A percentile compares a stretch with the other conserved stretches of the same genome.
Evolutionary conservation across 2,888 invertebrate species (phyloP).

Genomic region (Thecocarcelia acutangulata): DNA sequence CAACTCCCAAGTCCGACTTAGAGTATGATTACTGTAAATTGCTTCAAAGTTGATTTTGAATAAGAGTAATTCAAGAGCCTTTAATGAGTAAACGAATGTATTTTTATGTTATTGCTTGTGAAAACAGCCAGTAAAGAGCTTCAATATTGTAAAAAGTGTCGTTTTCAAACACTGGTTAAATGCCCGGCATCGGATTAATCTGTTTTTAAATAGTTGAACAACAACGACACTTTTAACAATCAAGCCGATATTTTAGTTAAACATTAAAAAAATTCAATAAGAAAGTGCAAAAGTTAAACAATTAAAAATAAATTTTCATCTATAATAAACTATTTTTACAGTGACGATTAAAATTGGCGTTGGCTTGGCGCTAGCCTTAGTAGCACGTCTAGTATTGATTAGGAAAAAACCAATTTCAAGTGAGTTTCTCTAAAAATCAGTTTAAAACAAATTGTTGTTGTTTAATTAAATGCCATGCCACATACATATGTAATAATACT

Average conservation of each 20-base stretch:
- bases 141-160: too few species aligned
- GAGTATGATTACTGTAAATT: not conserved
- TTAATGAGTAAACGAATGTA: too few species aligned
- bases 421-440: slow-evolving; percentile 75
- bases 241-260: too few species aligned
- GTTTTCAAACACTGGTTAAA: too few species aligned
- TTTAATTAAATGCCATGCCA: slow-evolving; percentile 40
- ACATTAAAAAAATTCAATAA: slow-evolving; percentile 65
- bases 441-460: slow-evolving; percentile 22
- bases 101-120: too few species aligned
- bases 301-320: slow-evolving; percentile 43
- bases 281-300: slow-evolving; percentile 78
- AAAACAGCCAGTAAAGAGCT: too few species aligned
- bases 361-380: slow-evolving; percentile 91
- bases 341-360: slow-evolving; percentile 93
- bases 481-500: slow-evolving; percentile 34
- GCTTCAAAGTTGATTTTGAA: too few species aligned
- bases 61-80: too few species aligned
- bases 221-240: too few species aligned
- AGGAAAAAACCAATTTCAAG: slow-evolving; percentile 84
- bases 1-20: too few species aligned
- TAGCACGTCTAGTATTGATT: slow-evolving; percentile 92
- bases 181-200: too few species aligned
- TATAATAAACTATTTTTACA: slow-evolving; percentile 84
- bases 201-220: not conserved